Evolutionary conservation across 2,888 invertebrate species (phyloP).

Genomic region (Saturnia japonica): DNA sequence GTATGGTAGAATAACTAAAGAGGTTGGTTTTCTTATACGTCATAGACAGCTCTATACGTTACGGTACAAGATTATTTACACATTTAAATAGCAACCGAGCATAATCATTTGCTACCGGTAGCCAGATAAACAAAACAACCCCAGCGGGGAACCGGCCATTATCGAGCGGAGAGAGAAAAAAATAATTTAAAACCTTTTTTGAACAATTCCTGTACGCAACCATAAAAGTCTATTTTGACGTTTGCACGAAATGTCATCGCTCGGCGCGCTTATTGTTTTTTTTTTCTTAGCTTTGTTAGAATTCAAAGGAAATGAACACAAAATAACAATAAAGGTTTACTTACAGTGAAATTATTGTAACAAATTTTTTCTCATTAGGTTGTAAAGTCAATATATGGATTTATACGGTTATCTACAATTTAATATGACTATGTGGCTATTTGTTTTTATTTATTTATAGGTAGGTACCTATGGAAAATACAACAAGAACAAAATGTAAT

Average conservation of each 20-base stretch:
- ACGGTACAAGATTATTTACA: slow-evolving; percentile 69
- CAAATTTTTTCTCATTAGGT: slow-evolving; percentile 6
- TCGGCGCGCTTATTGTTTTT: slow-evolving; percentile 19
- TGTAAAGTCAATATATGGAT: background rate
- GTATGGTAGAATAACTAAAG: slow-evolving; percentile 43
- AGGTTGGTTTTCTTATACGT: slow-evolving; percentile 48
- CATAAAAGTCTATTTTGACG: slow-evolving; percentile 21
- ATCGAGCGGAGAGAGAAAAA: slow-evolving; percentile 33
- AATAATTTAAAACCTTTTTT: slow-evolving; percentile 52
- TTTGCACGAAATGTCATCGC: slow-evolving; percentile 21
- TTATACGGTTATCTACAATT: background rate
- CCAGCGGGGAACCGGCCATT: slow-evolving; percentile 60
- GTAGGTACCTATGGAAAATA: background rate
- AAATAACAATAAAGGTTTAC: slow-evolving; percentile 4
- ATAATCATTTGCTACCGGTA: slow-evolving; percentile 78
- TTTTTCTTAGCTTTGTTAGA: slow-evolving; percentile 42
- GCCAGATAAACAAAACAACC: slow-evolving; percentile 58
- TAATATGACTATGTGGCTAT: background rate
- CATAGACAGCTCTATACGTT: slow-evolving; percentile 40
- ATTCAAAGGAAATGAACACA: slow-evolving; percentile 40
- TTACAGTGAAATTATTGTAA: slow-evolving; percentile 14
- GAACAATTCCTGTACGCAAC: slow-evolving; percentile 58
- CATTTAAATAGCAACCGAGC: slow-evolving; percentile 69
- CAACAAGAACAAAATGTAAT: too few relatives aligned
- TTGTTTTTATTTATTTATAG: background rate